Evolutionary conservation across 2,888 invertebrate genomes (phyloP).

Genomic region (Cabera pusaria): DNA sequence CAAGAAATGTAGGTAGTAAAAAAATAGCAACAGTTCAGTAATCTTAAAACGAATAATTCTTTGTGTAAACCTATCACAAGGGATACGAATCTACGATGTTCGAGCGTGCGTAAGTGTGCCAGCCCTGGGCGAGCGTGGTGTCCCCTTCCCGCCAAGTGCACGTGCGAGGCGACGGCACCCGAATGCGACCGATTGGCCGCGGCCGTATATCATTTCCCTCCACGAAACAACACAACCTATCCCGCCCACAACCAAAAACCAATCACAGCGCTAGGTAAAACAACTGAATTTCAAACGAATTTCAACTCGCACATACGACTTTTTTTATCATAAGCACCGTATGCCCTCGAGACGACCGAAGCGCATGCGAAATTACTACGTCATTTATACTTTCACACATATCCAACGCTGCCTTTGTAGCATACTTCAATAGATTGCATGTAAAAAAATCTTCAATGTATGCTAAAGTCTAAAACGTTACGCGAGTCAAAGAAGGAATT

Average conservation of each 20-base stretch:
- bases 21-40: conserved; percentile 35
- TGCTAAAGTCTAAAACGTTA: conserved; percentile 26
- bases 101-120: conserved; percentile 35
- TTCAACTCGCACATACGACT: conserved; percentile 30
- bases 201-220: conserved; percentile 40
- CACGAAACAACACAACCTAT: conserved; percentile 30
- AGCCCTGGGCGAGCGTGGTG: conserved; percentile 48
- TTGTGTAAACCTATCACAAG: conserved; percentile 30
- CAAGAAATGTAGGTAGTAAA: conserved; percentile 20
- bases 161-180: conserved; percentile 71
- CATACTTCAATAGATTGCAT: conserved; percentile 8
- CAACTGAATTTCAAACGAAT: too few relatives aligned
- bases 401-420: conserved; percentile 47
- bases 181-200: conserved; percentile 67
- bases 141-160: conserved; percentile 61
- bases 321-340: conserved; percentile 34
- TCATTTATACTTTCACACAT: conserved; percentile 32
- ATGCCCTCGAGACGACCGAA: conserved; percentile 71
- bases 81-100: conserved; percentile 35
- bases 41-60: conserved; percentile 41
- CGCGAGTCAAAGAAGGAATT: conserved; percentile 43
- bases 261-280: too few relatives aligned
- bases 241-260: conserved; percentile 13
- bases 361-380: conserved; percentile 68
- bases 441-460: conserved; percentile 53